A percentile compares a stretch with the other conserved stretches of the same genome.
Conservation (phyloP, 2,797 vertebrate genomes). For the Aplochiton taeniatus region DNA sequence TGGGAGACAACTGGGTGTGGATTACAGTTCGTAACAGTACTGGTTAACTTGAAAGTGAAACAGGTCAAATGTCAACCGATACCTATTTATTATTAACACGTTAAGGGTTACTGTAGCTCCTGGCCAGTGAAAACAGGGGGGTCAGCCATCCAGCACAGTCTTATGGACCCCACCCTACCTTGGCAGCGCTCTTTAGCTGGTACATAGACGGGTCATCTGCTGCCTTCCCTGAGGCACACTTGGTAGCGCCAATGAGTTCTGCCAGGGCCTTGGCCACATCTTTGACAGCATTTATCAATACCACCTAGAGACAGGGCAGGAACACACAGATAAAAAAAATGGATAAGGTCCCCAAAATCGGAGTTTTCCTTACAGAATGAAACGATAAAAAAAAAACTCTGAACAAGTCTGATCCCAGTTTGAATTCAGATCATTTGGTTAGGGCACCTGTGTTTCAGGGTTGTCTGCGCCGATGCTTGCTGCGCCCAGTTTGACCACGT, state of each 20-base stretch:
- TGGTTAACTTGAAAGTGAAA: not conserved
- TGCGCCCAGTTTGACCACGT: constrained; percentile 94
- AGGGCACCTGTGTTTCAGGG: constrained; percentile 93
- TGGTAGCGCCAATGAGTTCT: constrained; percentile 95
- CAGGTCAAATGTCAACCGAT: not conserved
- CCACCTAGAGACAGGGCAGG: constrained; percentile 78
- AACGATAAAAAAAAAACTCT: too few species aligned
- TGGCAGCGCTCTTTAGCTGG: constrained; percentile 95
- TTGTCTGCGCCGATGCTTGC: constrained; percentile 93
- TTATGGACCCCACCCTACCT: constrained; percentile 72
- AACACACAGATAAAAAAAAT: constrained; percentile 7
- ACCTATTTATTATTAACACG: not conserved
- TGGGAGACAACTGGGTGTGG: constrained; percentile 30
- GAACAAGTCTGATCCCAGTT: not conserved
- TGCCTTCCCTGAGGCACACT: constrained; percentile 93
- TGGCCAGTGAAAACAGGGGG: not conserved
- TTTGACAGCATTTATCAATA: constrained; percentile 96
- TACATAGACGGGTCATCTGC: constrained; percentile 98
- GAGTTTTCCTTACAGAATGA: too few species aligned
- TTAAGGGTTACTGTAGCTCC: not conserved
- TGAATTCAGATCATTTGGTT: not conserved
- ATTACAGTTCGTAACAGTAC: constrained; percentile 25
- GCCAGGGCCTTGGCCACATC: constrained; percentile 96
- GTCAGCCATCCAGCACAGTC: not conserved
- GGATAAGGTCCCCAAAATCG: too few species aligned